phyloP scores from a whole-genome alignment of 1,140 invertebrate genomes.

The Drosophila dunni region DNA sequence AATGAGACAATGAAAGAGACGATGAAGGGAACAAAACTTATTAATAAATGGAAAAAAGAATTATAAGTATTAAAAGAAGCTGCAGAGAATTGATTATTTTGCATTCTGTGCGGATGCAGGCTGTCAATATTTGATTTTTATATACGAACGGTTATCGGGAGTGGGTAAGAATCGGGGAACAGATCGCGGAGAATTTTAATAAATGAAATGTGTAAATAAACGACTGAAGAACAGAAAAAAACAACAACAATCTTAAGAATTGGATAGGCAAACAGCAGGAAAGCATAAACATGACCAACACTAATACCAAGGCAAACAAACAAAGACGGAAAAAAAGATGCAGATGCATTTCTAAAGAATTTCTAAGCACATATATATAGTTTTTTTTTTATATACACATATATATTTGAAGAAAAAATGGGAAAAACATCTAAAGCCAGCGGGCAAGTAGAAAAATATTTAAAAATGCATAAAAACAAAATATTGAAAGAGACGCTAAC shows the following conservation, averaged over 20 bases:
- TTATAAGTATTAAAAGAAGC: conserved; percentile 72
- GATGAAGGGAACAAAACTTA: conserved; percentile 31
- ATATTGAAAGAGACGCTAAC: conserved; percentile 65
- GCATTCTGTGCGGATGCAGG: conserved; percentile 44
- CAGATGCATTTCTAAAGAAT: conserved; percentile 77
- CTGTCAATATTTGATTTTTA: conserved; percentile 80
- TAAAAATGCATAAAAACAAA: conserved; percentile 83
- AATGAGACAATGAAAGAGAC: conserved; percentile 9
- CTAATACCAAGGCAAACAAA: conserved; percentile 75
- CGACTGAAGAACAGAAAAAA: conserved; percentile 17
- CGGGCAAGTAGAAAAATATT: conserved; percentile 75
- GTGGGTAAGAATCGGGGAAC: neutral
- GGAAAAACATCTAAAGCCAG: conserved; percentile 60
- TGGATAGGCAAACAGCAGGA: conserved; percentile 79
- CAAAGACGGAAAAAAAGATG: conserved; percentile 61
- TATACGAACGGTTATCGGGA: conserved; percentile 48
- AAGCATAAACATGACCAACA: conserved; percentile 75
- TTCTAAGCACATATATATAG: conserved; percentile 70
- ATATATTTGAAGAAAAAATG: conserved; percentile 4
- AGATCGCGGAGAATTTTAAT: conserved; percentile 70
- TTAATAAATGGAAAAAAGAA: conserved; percentile 66
- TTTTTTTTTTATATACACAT: too few species aligned
- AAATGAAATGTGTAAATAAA: conserved; percentile 81
- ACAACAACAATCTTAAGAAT: conserved; percentile 56
- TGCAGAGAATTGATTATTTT: conserved; percentile 55